Percentiles rank a stretch among this genome's conserved stretches.
Evolutionary conservation across 1,140 invertebrate species (phyloP).

Genomic region (Psix sp.): DNA sequence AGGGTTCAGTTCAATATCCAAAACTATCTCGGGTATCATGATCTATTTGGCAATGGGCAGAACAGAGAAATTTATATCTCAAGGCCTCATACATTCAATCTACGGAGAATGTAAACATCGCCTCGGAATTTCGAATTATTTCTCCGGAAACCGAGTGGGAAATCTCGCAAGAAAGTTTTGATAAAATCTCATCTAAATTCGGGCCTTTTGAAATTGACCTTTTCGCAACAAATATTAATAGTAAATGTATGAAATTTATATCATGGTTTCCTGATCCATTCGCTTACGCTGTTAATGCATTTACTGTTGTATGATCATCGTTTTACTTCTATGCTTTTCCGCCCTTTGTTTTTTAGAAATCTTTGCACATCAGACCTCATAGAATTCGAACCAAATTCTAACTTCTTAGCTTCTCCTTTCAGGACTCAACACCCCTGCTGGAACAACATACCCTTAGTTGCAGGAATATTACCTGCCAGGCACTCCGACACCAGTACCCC

Average conservation of each 20-base stretch:
- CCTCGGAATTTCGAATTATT: constrained; percentile 15
- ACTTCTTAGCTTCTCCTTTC: constrained; percentile 24
- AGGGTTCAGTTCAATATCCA: constrained; percentile 18
- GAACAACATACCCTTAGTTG: not conserved
- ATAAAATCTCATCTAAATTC: not conserved
- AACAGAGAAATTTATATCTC: constrained; percentile 1
- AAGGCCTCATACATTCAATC: constrained; percentile 24
- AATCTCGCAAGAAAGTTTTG: constrained; percentile 2
- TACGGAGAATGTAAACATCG: not conserved
- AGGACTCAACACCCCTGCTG: constrained; percentile 3
- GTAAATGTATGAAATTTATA: constrained; percentile 14
- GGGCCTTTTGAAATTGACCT: constrained; percentile 13
- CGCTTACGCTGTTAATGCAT: not conserved
- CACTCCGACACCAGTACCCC: no score
- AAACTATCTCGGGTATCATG: constrained; percentile 7
- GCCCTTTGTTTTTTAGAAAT: constrained; percentile 13
- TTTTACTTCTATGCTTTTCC: constrained; percentile 29
- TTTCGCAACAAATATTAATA: constrained; percentile 20
- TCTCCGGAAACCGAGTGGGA: constrained; percentile 18
- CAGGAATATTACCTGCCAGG: no score
- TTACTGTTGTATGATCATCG: not conserved
- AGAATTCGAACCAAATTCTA: constrained; percentile 8
- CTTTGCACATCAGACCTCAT: constrained; percentile 10
- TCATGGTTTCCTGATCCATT: constrained; percentile 17
- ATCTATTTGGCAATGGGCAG: constrained; percentile 36